Conservation (phyloP, 2,797 vertebrate genomes). For the Harpagifer antarcticus region DNA sequence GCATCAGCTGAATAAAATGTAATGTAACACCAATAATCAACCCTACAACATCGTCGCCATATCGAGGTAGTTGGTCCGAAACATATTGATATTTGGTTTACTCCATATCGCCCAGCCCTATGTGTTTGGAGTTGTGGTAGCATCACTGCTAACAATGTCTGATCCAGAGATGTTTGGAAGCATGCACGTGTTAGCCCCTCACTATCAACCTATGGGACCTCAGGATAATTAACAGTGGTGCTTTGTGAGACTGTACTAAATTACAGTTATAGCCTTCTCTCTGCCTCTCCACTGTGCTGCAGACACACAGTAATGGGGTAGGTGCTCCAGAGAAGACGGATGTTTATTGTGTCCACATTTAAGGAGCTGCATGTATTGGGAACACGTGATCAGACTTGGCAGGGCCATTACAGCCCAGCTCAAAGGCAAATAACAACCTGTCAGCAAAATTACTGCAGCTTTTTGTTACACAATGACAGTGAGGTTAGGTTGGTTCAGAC, state of each 20-base stretch:
- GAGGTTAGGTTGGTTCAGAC: conserved; percentile 10
- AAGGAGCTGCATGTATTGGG: conserved; percentile 15
- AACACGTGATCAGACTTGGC: conserved; percentile 31
- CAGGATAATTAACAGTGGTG: conserved; percentile 54
- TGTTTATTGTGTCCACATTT: conserved; percentile 14
- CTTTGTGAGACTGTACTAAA: conserved; percentile 35
- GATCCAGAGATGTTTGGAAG: conserved; percentile 13
- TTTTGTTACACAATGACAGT: conserved; percentile 32
- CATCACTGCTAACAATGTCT: background rate
- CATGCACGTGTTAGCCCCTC: background rate
- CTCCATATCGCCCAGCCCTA: too few relatives aligned
- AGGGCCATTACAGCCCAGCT: conserved; percentile 26
- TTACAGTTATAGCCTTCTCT: conserved; percentile 33
- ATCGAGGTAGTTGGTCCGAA: too few relatives aligned
- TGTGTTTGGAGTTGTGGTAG: background rate
- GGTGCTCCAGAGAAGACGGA: conserved; percentile 10
- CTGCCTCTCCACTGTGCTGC: conserved; percentile 22
- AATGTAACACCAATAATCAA: too few relatives aligned
- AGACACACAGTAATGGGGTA: conserved; percentile 22
- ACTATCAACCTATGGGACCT: conserved; percentile 21
- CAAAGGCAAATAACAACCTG: conserved; percentile 24
- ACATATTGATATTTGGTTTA: too few relatives aligned
- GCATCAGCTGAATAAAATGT: too few relatives aligned
- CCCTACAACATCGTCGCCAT: too few relatives aligned
- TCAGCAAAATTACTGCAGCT: conserved; percentile 30